These are phyloP conservation scores for Tetanocera ferruginea DNA, from an alignment of 2,888 invertebrate genomes.

Conservation along the genomic window DNA sequence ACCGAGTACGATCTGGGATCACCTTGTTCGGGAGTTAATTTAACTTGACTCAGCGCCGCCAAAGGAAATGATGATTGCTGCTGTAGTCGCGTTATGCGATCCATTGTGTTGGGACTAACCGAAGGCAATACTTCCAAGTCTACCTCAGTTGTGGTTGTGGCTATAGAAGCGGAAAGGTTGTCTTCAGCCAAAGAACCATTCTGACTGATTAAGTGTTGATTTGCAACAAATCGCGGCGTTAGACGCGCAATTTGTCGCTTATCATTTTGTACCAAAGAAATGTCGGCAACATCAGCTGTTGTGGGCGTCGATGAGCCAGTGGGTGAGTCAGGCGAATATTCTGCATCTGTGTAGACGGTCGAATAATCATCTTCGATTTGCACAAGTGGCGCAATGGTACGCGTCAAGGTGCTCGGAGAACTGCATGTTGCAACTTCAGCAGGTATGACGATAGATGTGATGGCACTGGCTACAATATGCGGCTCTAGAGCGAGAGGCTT, in stretches of 20 bases:
- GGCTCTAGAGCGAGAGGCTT: too few species aligned
- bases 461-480: too few species aligned
- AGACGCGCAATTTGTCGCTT: slow-evolving; percentile 22
- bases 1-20: background rate
- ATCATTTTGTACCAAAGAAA: slow-evolving; percentile 46
- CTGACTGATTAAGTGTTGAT: slow-evolving; percentile 4
- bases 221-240: slow-evolving; percentile 12
- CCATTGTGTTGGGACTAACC: slow-evolving; percentile 41
- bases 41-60: background rate
- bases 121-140: slow-evolving; percentile 58
- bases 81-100: slow-evolving; percentile 24
- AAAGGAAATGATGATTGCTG: background rate
- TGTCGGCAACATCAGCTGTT: slow-evolving; percentile 65
- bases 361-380: background rate
- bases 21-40: background rate
- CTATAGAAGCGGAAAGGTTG: slow-evolving; percentile 62
- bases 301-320: slow-evolving; percentile 65
- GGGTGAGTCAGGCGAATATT: slow-evolving; percentile 49
- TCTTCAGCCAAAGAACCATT: slow-evolving; percentile 48
- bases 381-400: background rate
- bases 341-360: slow-evolving; percentile 48
- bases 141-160: slow-evolving; percentile 64
- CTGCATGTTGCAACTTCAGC: background rate
- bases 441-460: background rate
- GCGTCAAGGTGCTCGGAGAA: background rate